Percentiles rank a stretch among this genome's conserved stretches.
Conservation (phyloP, 2,797 vertebrate genomes). For the Cryptoprocta ferox region DNA sequence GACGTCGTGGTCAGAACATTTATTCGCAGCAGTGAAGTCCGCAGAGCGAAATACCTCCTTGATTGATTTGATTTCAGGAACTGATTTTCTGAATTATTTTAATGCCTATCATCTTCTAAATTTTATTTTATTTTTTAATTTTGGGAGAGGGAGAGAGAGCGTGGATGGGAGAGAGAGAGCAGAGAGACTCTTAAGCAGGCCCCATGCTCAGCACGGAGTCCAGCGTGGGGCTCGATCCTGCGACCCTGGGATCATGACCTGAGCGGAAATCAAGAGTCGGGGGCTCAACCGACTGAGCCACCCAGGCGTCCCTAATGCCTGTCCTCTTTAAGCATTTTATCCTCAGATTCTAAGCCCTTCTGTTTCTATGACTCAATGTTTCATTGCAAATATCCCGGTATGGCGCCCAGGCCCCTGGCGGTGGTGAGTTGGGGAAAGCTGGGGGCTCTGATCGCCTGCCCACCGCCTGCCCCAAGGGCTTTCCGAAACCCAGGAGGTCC, state of each 20-base stretch:
- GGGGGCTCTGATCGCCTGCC: not conserved
- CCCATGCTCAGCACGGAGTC: too few relatives aligned
- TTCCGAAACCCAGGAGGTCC: not conserved
- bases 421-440: not conserved
- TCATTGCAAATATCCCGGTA: not conserved
- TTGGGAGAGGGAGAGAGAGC: too few relatives aligned
- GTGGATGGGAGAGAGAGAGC: too few relatives aligned
- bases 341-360: not conserved
- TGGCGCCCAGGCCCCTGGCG: not conserved
- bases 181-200: too few relatives aligned
- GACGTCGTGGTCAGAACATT: not conserved
- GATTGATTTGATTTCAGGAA: not conserved
- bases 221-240: too few relatives aligned
- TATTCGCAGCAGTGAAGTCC: not conserved
- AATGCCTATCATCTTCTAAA: not conserved
- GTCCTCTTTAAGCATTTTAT: not conserved
- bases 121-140: too few relatives aligned
- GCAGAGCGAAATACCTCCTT: not conserved
- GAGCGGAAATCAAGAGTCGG: too few relatives aligned
- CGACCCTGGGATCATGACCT: too few relatives aligned
- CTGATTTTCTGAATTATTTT: not conserved
- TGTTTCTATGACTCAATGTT: not conserved
- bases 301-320: not conserved
- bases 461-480: not conserved
- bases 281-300: too few relatives aligned